Evolutionary conservation across 2,888 invertebrate species (phyloP).

Genomic region (Chaitophorus viminalis): DNA sequence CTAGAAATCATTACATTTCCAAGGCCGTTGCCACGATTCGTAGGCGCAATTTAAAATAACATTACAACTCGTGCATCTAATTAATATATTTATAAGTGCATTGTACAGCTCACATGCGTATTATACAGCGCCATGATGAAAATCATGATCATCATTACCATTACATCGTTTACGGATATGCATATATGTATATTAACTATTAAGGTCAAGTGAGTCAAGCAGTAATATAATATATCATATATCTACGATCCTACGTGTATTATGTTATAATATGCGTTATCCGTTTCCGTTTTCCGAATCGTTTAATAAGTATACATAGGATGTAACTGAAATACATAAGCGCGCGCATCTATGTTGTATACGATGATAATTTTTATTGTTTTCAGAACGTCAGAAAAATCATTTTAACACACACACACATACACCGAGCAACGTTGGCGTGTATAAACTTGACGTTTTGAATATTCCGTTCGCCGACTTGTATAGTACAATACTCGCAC

Average conservation of each 20-base stretch:
- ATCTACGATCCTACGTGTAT: not conserved
- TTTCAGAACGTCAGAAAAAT: not conserved
- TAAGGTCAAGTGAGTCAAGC: no score
- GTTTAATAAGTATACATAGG: not conserved
- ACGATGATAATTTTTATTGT: not conserved
- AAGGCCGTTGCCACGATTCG: not conserved
- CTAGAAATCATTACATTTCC: not conserved
- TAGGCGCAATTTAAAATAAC: not conserved
- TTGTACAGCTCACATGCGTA: not conserved
- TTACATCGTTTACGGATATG: not conserved
- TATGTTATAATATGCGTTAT: not conserved
- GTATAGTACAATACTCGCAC: no score
- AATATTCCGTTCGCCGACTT: not conserved
- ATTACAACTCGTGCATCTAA: not conserved
- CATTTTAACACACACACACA: no score
- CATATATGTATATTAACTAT: no score
- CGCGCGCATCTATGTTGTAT: no score
- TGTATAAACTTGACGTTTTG: not conserved
- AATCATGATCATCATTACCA: not conserved
- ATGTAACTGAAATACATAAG: no score
- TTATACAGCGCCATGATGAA: not conserved
- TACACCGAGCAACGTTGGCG: conserved; percentile 8
- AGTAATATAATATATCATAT: no score
- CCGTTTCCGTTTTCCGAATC: not conserved
- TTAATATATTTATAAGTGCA: no score